These are phyloP conservation scores for Chionomys nivalis DNA, from an alignment of 2,113 vertebrate genomes.

Conservation along the genomic window DNA sequence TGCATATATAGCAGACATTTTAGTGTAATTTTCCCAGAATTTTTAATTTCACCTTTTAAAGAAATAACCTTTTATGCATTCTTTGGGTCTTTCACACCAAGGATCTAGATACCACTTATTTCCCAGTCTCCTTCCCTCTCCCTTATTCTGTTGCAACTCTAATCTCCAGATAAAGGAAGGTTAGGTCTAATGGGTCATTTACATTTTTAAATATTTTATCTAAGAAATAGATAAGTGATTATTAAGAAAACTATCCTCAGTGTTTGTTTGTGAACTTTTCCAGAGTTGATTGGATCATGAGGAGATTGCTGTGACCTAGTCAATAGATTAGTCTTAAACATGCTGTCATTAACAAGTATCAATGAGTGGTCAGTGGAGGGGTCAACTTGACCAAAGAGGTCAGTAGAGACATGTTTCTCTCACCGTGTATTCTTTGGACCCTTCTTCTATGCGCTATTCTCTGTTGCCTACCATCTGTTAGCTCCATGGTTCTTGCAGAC, in stretches of 20 bases:
- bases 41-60: too few relatives aligned
- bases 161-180: too few relatives aligned
- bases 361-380: background rate
- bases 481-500: background rate
- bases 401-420: background rate
- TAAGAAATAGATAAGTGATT: background rate
- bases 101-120: too few relatives aligned
- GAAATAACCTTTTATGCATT: too few relatives aligned
- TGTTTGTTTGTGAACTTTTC: background rate
- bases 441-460: background rate
- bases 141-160: too few relatives aligned
- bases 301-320: accelerated
- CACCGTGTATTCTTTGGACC: accelerated
- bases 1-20: accelerated
- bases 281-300: background rate
- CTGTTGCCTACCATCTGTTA: background rate
- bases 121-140: too few relatives aligned
- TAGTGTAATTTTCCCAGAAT: too few relatives aligned
- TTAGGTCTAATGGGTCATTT: background rate
- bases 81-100: too few relatives aligned
- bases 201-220: background rate
- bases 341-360: background rate
- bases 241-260: background rate
- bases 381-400: background rate
- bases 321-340: background rate